Percentiles rank a stretch among this genome's conserved stretches.
Evolutionary conservation across 2,888 invertebrate genomes (phyloP).

Genomic region (Margaritifera margaritifera): DNA sequence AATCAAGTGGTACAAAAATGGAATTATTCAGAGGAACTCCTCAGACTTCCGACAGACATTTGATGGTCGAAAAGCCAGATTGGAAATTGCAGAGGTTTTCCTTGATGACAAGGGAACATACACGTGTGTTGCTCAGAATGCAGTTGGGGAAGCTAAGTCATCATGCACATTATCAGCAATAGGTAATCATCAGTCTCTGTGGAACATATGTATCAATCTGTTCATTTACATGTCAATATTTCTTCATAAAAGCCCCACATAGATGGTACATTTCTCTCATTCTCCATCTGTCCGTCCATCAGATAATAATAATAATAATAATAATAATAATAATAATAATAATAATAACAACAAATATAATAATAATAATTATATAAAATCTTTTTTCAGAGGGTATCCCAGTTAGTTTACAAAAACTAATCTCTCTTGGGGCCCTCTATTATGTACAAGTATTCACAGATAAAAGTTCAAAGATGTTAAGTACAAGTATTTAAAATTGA

Average conservation of each 20-base stretch:
- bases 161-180: constrained; percentile 49
- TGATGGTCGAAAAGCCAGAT: constrained; percentile 48
- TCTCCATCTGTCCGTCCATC: no score
- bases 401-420: no score
- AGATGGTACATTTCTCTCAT: not conserved
- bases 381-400: no score
- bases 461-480: no score
- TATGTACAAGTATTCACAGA: no score
- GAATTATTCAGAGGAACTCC: constrained; percentile 46
- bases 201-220: not conserved
- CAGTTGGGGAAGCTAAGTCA: constrained; percentile 44
- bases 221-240: not conserved
- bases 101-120: constrained; percentile 59
- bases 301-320: not conserved
- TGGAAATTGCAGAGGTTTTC: constrained; percentile 59
- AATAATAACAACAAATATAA: no score
- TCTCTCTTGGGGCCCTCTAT: no score
- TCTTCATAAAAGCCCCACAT: not conserved
- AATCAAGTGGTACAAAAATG: constrained; percentile 61
- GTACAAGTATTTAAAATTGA: no score
- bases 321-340: no score
- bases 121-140: constrained; percentile 52
- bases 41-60: constrained; percentile 60
- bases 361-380: no score
- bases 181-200: constrained; percentile 33